These are phyloP conservation scores for Brachionus manjavacas DNA, from an alignment of 1,140 invertebrate species.

Conservation along the genomic window DNA sequence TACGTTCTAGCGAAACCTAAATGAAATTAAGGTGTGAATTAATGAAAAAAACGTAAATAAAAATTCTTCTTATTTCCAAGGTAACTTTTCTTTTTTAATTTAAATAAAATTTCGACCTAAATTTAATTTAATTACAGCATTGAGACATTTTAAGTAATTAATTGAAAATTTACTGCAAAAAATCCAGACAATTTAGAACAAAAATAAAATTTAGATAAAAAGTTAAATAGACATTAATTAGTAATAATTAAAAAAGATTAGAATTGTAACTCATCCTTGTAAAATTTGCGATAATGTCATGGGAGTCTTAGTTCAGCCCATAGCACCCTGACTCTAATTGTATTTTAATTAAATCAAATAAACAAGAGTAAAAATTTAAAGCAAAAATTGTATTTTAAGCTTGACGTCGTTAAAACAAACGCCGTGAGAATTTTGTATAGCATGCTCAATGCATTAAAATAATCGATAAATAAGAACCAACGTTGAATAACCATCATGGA, in stretches of 20 bases:
- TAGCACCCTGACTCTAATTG: not conserved
- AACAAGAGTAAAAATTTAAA: not conserved
- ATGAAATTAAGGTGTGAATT: not conserved
- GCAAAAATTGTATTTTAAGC: not conserved
- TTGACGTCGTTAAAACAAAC: not conserved
- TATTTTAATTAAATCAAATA: not conserved
- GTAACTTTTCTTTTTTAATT: not conserved
- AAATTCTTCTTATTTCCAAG: not conserved
- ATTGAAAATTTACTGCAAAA: no score
- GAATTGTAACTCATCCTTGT: conserved; percentile 2
- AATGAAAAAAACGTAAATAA: not conserved
- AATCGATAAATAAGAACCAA: not conserved
- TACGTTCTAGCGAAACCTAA: not conserved
- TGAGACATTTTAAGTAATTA: no score
- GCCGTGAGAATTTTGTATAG: not conserved
- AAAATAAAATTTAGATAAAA: not conserved
- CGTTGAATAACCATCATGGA: not conserved
- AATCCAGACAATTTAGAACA: not conserved
- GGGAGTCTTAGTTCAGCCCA: not conserved
- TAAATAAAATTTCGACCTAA: not conserved
- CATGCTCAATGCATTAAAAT: not conserved
- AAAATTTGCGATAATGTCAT: not conserved
- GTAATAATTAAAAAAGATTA: conserved; percentile 5
- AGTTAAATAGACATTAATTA: not conserved
- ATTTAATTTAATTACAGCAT: not conserved